A percentile compares a stretch with the other conserved stretches of the same genome.
Conservation (phyloP, 2,113 vertebrate species). For the Carassius carassius region DNA sequence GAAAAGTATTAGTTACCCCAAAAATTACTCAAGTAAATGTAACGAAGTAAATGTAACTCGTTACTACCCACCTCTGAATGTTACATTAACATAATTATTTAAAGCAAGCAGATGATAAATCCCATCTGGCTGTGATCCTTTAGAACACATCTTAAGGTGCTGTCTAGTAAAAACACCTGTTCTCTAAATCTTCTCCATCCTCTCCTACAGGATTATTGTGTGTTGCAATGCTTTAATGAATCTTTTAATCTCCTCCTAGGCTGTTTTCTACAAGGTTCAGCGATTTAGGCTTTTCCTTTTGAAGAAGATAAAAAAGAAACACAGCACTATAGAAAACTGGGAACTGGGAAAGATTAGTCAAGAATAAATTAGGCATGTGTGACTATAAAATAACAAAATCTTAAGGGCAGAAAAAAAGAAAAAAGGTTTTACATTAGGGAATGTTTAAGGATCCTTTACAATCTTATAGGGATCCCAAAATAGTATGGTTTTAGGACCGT, state of each 20-base stretch:
- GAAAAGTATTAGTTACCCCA: no score
- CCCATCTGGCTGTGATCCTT: slow-evolving; percentile 35
- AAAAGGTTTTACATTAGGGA: background rate
- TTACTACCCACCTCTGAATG: no score
- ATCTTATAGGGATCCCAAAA: background rate
- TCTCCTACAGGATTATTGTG: slow-evolving; percentile 61
- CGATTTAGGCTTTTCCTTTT: slow-evolving; percentile 47
- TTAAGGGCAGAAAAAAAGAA: no score
- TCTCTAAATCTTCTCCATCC: slow-evolving; percentile 65
- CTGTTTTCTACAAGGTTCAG: slow-evolving; percentile 64
- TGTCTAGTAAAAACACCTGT: slow-evolving; percentile 36
- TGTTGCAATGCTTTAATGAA: slow-evolving; percentile 73
- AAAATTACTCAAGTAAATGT: no score
- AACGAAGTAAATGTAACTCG: no score
- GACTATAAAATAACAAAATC: background rate
- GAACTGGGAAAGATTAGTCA: slow-evolving; percentile 14
- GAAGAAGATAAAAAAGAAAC: slow-evolving; percentile 40
- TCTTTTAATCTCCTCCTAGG: slow-evolving; percentile 77
- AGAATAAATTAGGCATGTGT: slow-evolving; percentile 11
- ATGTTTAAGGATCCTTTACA: background rate
- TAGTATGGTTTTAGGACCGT: background rate
- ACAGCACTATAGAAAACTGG: slow-evolving; percentile 5
- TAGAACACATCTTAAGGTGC: no score
- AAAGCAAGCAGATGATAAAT: slow-evolving; percentile 3
- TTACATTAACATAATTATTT: background rate